These are phyloP conservation scores for Colostygia pectinataria DNA, from an alignment of 2,888 invertebrate genomes.

Conservation along the genomic window DNA sequence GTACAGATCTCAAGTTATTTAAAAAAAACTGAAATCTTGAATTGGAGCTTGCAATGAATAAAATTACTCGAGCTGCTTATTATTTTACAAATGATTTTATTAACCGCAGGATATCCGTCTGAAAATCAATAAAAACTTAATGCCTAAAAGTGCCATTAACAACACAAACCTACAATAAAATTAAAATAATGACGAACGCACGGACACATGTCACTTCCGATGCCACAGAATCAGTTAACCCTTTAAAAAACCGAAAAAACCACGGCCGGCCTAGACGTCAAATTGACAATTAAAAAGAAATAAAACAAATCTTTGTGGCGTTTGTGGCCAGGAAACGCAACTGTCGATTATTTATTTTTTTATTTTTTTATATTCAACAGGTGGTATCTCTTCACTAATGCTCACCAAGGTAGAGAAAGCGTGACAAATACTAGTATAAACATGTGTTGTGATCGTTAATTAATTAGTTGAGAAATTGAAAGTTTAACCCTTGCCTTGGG, in stretches of 20 bases:
- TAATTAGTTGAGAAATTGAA: constrained; percentile 78
- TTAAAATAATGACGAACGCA: constrained; percentile 72
- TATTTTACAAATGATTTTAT: constrained; percentile 18
- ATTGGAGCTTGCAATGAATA: neutral
- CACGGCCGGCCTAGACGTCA: constrained; percentile 40
- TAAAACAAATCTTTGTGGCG: constrained; percentile 74
- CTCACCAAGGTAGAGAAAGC: constrained; percentile 67
- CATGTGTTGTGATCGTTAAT: constrained; percentile 78
- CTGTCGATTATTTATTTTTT: constrained; percentile 64
- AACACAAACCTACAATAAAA: constrained; percentile 53
- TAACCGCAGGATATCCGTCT: constrained; percentile 32
- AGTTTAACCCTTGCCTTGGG: constrained; percentile 61
- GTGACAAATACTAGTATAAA: constrained; percentile 74
- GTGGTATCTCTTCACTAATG: constrained; percentile 65
- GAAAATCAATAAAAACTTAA: constrained; percentile 29
- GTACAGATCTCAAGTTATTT: too few relatives aligned
- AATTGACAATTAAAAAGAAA: constrained; percentile 80
- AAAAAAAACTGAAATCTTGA: neutral
- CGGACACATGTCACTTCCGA: constrained; percentile 80
- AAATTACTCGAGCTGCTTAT: constrained; percentile 1
- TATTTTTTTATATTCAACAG: constrained; percentile 52
- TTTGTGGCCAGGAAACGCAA: constrained; percentile 67
- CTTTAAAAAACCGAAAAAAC: constrained; percentile 48
- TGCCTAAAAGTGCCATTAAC: constrained; percentile 32
- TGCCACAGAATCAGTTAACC: constrained; percentile 72